Base-by-base conservation (phyloP, 2,113 vertebrate species). In the Thunnus thynnus region DNA sequence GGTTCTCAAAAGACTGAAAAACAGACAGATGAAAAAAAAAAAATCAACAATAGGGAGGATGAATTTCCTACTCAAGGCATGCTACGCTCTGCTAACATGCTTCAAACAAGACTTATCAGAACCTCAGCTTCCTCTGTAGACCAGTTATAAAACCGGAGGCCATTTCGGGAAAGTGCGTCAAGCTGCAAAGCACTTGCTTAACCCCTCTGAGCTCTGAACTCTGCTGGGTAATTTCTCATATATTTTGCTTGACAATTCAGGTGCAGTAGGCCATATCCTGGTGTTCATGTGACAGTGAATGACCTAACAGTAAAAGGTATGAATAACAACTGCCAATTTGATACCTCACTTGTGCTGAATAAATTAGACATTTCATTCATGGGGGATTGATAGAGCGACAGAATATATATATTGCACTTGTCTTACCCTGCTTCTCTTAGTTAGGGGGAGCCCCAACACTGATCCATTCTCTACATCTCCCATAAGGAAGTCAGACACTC, bases 401-500 rank as follows among this genome's bases (percentile, higher is more conserved):
- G 25, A 72, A 57, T 16, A 63, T 11, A 36, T 25, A 56, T 0
- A 46, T 13, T 47, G 25, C 2, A n/a, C 22, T 69, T 81, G 65
- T 70, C 96, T 88, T 96, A 99, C 98, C 95, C 95, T 97, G 93
- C 94, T 98, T 92, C 96, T 97, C 74, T 90, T 95, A 91, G 97
- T 97, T 92, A 96, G 94, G 95, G 96, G 95, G 84, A 97, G 95
- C 92, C 96, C 96, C 94, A 98, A 78, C 92, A 97, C 95, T 46
- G 97, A 96, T 90, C 96, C 96, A 94, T 94, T 98, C 94, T 98
- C 96, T 96, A 98, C 96, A 97, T 99, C 98, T 96, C 97, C 98
- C 98, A 99, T 99, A 96, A 99, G 97, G 96, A 99, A 97, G 93
- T 98, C 97, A 94, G 98, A 99, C 94, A 99, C 96, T 90, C 98